phyloP scores from a whole-genome alignment of 2,888 invertebrate species.

The Chorisops tibialis region DNA sequence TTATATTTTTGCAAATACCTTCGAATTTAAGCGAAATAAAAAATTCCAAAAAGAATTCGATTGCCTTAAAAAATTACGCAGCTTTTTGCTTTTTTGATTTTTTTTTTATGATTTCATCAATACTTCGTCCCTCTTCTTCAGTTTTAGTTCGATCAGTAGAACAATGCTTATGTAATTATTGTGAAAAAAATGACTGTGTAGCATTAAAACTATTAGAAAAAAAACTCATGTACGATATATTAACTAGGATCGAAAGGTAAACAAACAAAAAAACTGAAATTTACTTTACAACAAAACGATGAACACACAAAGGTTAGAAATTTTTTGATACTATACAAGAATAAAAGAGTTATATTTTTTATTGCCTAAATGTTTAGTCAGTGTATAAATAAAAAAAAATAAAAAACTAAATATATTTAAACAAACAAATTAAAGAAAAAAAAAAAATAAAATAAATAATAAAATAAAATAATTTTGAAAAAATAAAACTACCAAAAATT shows the following conservation, averaged over 20 bases:
- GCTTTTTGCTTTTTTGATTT: not conserved
- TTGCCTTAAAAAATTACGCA: not conserved
- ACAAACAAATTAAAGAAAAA: not conserved
- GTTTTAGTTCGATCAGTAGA: not conserved
- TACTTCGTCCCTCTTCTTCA: not conserved
- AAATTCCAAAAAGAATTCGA: not conserved
- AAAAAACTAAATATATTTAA: not conserved
- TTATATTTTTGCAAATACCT: not conserved
- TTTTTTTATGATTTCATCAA: not conserved
- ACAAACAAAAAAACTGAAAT: conserved; percentile 1
- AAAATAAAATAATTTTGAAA: not conserved
- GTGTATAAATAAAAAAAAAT: not conserved
- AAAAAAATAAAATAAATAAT: not conserved
- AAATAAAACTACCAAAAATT: not conserved
- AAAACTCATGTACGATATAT: not conserved
- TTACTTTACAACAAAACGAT: not conserved
- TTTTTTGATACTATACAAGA: conserved; percentile 22
- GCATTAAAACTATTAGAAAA: not conserved
- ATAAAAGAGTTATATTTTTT: conserved; percentile 10
- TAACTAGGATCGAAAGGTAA: not conserved
- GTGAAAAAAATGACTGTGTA: conserved; percentile 10
- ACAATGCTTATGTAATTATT: not conserved
- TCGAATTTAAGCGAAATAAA: too few species aligned
- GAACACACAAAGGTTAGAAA: not conserved
- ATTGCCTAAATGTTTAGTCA: conserved; percentile 13